Base-by-base conservation (phyloP, 2,797 vertebrate species). In the Pipistrellus kuhlii region DNA sequence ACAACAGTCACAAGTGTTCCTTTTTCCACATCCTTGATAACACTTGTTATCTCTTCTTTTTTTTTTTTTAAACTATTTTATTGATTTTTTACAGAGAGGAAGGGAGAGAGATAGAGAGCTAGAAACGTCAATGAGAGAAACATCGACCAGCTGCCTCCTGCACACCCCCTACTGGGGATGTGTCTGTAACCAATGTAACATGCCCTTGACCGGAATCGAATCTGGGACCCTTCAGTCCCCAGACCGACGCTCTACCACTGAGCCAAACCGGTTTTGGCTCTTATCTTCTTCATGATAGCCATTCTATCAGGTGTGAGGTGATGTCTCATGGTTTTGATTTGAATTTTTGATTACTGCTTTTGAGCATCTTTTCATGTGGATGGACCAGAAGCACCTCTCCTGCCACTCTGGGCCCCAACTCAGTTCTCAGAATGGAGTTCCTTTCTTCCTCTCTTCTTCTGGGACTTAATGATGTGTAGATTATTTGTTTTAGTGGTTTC, bases 331-430 rank as follows among this genome's bases (percentile, higher is more conserved):
- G 12, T 35, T 91, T 85, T 38, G 38, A 57, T 85, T 84, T 85
- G 30, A n/a, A 69, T 77, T 91, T 85, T 62, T 55, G 46, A 75
- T 44, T 72, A 64, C 44, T 66, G 81, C 66, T 57, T 48, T 35
- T 85, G 71, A 91, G 15, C 15, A 15, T 76, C 8, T 55, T 91
- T 82, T 75, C 11, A 15, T 98, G 91, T 98, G 94, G 98, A 93
- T 78, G 84, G 91, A 57, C 25, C 85, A 25, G 30, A 81, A 48
- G 17, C 48, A 89, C 62, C 64, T 38, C 23, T 38, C 21, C 53
- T 69, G 30, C 35, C 20, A 35, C 7, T 75, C 35, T 92, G 69
- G 62, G 53, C 14, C 53, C 41, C 64, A 76, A 8, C 14, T 2
- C 15, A 38, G 38, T 44, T 44, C 27, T 80, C 41, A 18, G 41